A percentile compares a stretch with the other conserved stretches of the same genome.
Evolutionary conservation across 2,113 vertebrate genomes (phyloP).

Genomic region (Pygoscelis adeliae): DNA sequence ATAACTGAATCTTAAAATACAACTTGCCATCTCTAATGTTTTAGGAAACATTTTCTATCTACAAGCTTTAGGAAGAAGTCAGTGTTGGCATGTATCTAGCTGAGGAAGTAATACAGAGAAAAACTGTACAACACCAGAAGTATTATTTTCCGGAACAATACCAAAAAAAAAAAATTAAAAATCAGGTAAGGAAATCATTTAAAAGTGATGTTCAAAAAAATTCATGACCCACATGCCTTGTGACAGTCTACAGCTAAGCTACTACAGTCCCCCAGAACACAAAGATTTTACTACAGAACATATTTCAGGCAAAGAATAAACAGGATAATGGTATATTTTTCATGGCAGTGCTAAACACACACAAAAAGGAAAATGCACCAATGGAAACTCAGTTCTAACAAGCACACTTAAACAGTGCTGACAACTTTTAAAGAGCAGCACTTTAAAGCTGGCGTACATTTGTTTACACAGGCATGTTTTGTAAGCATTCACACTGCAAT

Average conservation of each 20-base stretch:
- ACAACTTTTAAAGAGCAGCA: neutral
- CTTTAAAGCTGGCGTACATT: neutral
- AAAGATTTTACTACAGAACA: neutral
- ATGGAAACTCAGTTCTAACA: neutral
- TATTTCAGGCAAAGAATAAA: neutral
- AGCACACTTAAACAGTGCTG: neutral
- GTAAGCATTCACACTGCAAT: neutral
- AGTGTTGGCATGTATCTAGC: neutral
- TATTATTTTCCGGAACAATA: neutral
- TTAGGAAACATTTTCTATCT: neutral
- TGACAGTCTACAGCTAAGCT: neutral
- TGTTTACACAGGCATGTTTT: neutral
- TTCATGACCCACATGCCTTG: neutral
- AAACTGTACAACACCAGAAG: neutral
- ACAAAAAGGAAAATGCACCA: neutral
- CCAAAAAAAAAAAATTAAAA: neutral
- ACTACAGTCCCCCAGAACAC: neutral
- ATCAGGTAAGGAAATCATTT: neutral
- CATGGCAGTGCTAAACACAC: neutral
- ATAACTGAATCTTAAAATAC: neutral
- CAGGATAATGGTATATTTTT: neutral
- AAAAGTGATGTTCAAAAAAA: neutral
- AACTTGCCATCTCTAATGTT: neutral
- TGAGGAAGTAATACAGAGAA: neutral
- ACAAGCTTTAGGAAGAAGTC: neutral